phyloP scores from a whole-genome alignment of 2,113 vertebrate genomes.

The Clarias magur region DNA sequence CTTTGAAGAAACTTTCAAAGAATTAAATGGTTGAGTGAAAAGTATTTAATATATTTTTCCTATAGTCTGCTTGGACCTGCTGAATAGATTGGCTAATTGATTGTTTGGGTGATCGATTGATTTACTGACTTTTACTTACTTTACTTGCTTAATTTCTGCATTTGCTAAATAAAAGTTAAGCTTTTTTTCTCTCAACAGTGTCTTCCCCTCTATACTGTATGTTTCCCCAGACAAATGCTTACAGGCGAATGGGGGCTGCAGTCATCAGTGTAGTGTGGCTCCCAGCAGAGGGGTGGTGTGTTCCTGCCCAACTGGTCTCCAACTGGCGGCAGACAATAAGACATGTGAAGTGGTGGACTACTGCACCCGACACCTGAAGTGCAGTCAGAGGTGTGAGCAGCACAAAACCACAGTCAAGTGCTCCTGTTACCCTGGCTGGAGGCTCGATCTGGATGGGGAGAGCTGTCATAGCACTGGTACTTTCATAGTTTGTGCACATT shows the following conservation, averaged over 20 bases:
- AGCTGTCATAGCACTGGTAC: conserved; percentile 87
- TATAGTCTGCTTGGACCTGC: neutral
- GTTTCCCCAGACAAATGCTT: conserved; percentile 83
- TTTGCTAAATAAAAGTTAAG: neutral
- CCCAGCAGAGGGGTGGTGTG: conserved; percentile 91
- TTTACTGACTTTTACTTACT: neutral
- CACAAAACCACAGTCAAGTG: conserved; percentile 93
- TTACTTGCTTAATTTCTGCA: too few species aligned
- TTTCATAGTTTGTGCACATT: conserved; percentile 15
- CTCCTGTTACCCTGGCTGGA: conserved; percentile 95
- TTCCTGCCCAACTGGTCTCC: conserved; percentile 86
- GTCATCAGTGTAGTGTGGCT: conserved; percentile 90
- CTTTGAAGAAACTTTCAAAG: too few species aligned
- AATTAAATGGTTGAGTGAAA: neutral
- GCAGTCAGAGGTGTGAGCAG: conserved; percentile 95
- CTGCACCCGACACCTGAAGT: conserved; percentile 87
- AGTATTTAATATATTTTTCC: neutral
- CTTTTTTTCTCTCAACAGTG: neutral
- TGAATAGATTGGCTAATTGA: neutral
- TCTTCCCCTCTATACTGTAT: neutral
- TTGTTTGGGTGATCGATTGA: neutral
- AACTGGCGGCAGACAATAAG: conserved; percentile 84
- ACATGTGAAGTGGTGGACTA: conserved; percentile 92
- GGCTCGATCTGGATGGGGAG: conserved; percentile 84
- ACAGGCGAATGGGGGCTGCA: conserved; percentile 91